Evolutionary conservation across 2,113 vertebrate species (phyloP).

Genomic region (Ascaphus truei): DNA sequence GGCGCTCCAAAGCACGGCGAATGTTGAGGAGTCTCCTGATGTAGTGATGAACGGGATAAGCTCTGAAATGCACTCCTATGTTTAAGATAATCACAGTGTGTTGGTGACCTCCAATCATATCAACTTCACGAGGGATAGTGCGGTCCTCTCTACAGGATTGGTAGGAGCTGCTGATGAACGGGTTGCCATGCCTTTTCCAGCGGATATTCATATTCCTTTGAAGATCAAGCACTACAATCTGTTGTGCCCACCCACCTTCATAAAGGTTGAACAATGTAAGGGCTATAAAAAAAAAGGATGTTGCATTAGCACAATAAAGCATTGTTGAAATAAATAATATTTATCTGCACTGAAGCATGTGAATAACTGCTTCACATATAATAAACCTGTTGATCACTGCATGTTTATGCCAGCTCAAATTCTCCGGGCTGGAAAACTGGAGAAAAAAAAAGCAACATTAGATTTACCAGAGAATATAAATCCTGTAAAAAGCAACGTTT

Average conservation of each 20-base stretch:
- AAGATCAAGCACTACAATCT: slow-evolving; percentile 37
- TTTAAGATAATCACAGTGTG: background rate
- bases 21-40: slow-evolving; percentile 18
- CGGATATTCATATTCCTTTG: slow-evolving; percentile 32
- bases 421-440: no score
- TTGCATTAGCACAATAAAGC: no score
- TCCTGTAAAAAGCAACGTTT: no score
- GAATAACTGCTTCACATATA: no score
- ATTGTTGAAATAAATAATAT: no score
- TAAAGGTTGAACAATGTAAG: background rate
- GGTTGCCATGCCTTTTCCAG: slow-evolving; percentile 11
- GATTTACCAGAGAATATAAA: no score
- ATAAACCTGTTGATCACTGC: no score
- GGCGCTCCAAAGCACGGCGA: background rate
- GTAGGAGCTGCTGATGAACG: background rate
- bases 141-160: background rate
- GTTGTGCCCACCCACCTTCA: slow-evolving; percentile 24
- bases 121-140: slow-evolving; percentile 16
- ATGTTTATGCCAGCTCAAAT: no score
- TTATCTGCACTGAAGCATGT: no score
- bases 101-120: background rate
- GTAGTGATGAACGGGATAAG: background rate
- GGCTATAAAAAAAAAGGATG: background rate
- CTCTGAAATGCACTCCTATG: slow-evolving; percentile 20
- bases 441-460: no score